These are phyloP conservation scores for Gymnodraco acuticeps DNA, from an alignment of 2,797 vertebrate species.

Conservation along the genomic window DNA sequence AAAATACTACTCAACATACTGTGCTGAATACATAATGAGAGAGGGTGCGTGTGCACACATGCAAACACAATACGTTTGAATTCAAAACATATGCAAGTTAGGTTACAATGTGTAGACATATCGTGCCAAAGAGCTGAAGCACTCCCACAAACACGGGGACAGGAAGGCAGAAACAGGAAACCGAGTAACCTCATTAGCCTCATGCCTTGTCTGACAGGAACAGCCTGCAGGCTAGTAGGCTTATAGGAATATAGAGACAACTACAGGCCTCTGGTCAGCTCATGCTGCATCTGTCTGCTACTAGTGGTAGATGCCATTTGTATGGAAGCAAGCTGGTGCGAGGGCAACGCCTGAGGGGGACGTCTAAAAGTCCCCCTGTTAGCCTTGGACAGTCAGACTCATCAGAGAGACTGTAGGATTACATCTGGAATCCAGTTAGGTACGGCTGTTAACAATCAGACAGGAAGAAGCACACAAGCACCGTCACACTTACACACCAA, in stretches of 20 bases:
- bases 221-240: conserved; percentile 69
- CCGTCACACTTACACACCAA: conserved; percentile 41
- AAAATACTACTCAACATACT: background rate
- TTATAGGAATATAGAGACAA: conserved; percentile 39
- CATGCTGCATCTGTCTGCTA: conserved; percentile 54
- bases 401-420: conserved; percentile 49
- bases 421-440: conserved; percentile 69
- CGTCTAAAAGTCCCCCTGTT: conserved; percentile 39
- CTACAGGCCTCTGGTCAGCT: conserved; percentile 62
- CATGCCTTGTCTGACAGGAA: conserved; percentile 75
- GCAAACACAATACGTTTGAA: background rate
- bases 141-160: conserved; percentile 48
- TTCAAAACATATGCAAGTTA: conserved; percentile 15
- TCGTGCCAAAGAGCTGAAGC: conserved; percentile 32
- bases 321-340: conserved; percentile 38
- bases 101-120: conserved; percentile 32
- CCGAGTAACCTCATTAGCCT: conserved; percentile 78
- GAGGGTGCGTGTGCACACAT: background rate
- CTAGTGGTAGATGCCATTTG: conserved; percentile 52
- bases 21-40: background rate
- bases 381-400: conserved; percentile 56
- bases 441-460: conserved; percentile 70
- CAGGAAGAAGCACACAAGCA: conserved; percentile 57
- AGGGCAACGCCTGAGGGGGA: conserved; percentile 49
- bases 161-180: conserved; percentile 78